Base-by-base conservation (phyloP, 2,113 vertebrate species). In the Anolis carolinensis region DNA sequence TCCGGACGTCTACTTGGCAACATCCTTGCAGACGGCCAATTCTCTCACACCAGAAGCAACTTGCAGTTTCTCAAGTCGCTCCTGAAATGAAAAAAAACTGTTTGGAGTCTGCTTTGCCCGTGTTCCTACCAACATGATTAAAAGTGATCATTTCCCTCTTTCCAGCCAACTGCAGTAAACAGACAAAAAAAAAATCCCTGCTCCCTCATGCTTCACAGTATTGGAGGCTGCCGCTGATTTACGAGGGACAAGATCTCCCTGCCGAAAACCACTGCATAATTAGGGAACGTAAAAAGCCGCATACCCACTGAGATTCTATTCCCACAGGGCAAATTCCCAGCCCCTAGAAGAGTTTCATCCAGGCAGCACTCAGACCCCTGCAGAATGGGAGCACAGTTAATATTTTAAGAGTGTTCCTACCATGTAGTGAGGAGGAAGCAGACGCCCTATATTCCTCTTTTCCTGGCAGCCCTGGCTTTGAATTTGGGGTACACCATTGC, bases 301-400 rank as follows among this genome's bases (percentile, higher is more conserved):
- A 16, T 77, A 80, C 84, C 84, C 50, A 16, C 78, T 80, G 84
- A 80, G 84, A 62, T 8, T 32, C 84, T 72, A 44, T 86, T 77
- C 84, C 84, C 84, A 63, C 72, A 83, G 77, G 84, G 84, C 77
- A 86, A 55, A 79, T 79, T 71, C 68, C 84, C 68, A 85, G 67
- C 76, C 77, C 70, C 27, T 23, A 21, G 27, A 73, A 73, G 27
- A 52, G 34, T 72, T 72, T 72, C 67, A 73, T 80, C 5, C 77
- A 73, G 67, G 65, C 79, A 68, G 55, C 52, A 18, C 68, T 73
- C 65, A 44, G 77, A 36, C 84, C 84, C 84, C 84, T 62, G 84
- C 84, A 59, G 7, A 67, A 72, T 79, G 44, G 52, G 76, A 79
- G 55, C 50, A 72, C 11, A 7, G 76, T 85, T 85, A 79, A 85